Conservation (phyloP, 2,113 vertebrate genomes). For the Vidua macroura region DNA sequence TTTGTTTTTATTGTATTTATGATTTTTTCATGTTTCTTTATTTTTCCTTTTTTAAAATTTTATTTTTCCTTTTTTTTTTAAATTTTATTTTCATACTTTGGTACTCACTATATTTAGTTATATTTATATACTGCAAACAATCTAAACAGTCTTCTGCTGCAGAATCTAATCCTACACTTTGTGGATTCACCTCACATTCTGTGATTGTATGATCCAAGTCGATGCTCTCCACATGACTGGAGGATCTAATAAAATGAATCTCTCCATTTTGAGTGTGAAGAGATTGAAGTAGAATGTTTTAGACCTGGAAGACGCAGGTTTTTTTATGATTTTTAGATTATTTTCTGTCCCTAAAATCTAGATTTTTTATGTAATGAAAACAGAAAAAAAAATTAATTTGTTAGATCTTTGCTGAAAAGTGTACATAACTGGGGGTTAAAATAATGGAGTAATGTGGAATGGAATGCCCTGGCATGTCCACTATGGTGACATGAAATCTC, state of each 20-base stretch:
- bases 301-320: neutral
- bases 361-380: neutral
- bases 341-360: neutral
- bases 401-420: neutral
- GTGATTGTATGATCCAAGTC: neutral
- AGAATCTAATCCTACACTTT: neutral
- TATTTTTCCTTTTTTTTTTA: neutral
- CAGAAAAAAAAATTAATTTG: neutral
- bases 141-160: neutral
- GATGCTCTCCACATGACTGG: neutral
- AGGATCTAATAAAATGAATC: neutral
- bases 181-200: neutral
- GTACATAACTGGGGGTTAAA: neutral
- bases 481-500: neutral
- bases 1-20: neutral
- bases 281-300: neutral
- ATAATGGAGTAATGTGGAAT: neutral
- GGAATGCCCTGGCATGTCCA: rapidly evolving
- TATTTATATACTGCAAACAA: neutral
- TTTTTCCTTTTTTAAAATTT: neutral
- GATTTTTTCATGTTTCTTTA: neutral
- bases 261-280: neutral
- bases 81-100: neutral
- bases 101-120: neutral
- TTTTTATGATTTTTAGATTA: neutral